Evolutionary conservation across 2,888 invertebrate species (phyloP).

Genomic region (Charanyca ferruginea): DNA sequence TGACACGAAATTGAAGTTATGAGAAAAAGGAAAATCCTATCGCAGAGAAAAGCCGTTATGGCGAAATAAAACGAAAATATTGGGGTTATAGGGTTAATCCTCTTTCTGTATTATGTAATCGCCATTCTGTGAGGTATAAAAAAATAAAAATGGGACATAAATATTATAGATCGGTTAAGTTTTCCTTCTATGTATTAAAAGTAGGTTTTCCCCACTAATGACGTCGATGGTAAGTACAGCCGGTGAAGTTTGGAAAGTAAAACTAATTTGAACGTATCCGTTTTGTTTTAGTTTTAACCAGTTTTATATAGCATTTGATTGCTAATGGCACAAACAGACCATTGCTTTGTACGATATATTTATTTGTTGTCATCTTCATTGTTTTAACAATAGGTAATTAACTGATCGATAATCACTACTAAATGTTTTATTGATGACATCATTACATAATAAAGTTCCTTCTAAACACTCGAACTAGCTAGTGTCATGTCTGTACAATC

Average conservation of each 20-base stretch:
- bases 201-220: slow-evolving; percentile 7
- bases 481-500: slow-evolving; percentile 44
- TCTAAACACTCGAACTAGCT: slow-evolving; percentile 33
- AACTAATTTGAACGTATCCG: background rate
- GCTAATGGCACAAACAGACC: background rate
- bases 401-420: background rate
- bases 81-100: slow-evolving; percentile 9
- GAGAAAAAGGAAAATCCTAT: slow-evolving; percentile 30
- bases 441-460: slow-evolving; percentile 16
- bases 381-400: slow-evolving; percentile 7
- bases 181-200: background rate
- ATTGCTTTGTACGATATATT: background rate
- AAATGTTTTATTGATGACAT: background rate
- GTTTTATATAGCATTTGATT: background rate
- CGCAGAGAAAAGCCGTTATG: slow-evolving; percentile 2
- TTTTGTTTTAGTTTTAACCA: background rate
- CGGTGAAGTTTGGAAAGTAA: background rate
- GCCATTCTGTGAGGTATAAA: background rate
- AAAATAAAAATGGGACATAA: background rate
- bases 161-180: background rate
- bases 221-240: background rate
- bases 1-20: slow-evolving; percentile 36
- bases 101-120: background rate
- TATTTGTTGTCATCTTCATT: background rate
- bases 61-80: background rate